These are phyloP conservation scores for Parapristionchus giblindavisi DNA, from an alignment of 2,888 invertebrate genomes.

Conservation along the genomic window DNA sequence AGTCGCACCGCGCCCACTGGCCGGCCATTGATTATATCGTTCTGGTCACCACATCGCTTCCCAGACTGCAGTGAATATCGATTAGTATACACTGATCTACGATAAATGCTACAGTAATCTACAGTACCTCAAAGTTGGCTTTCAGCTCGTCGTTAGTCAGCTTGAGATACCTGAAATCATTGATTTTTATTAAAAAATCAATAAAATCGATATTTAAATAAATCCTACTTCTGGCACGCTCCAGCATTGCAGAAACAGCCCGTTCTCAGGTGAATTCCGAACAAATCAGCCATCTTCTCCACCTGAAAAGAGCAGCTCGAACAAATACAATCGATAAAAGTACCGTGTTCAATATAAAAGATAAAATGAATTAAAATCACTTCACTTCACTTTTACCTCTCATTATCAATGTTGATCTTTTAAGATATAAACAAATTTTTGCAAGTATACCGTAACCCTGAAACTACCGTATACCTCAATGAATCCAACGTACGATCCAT, in stretches of 20 bases:
- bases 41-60: constrained; percentile 65
- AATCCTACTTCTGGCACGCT: constrained; percentile 83
- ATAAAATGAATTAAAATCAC: too few species aligned
- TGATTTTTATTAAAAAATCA: background rate
- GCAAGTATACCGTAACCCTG: background rate
- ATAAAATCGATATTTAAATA: background rate
- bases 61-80: constrained; percentile 49
- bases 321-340: too few species aligned
- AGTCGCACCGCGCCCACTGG: constrained; percentile 91
- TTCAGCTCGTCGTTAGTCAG: constrained; percentile 47
- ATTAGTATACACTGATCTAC: background rate
- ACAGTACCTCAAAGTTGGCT: constrained; percentile 41
- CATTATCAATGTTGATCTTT: too few species aligned
- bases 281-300: constrained; percentile 85
- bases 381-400: too few species aligned
- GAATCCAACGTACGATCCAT: constrained; percentile 86
- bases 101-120: too few species aligned
- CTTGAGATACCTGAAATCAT: constrained; percentile 43
- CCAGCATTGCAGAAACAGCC: constrained; percentile 98
- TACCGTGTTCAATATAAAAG: too few species aligned
- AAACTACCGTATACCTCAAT: constrained; percentile 78
- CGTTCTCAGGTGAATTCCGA: constrained; percentile 85
- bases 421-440: too few species aligned
- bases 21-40: constrained; percentile 75
- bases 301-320: constrained; percentile 76